A percentile compares a stretch with the other conserved stretches of the same genome.
phyloP scores from a whole-genome alignment of 2,113 vertebrate species.

The Hemicordylus capensis region DNA sequence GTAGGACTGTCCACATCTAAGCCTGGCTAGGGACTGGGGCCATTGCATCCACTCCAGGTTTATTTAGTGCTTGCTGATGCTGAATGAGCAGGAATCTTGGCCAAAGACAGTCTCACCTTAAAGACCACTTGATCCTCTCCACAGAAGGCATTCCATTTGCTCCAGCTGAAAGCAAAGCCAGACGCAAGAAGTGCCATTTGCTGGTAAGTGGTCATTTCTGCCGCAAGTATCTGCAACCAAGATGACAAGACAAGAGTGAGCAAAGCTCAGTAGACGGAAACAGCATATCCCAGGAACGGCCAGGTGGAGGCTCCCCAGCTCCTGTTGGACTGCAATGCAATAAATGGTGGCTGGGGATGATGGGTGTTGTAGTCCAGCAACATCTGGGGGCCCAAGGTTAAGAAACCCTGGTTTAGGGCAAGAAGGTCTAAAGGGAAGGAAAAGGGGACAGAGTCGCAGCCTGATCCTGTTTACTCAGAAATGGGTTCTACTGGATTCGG shows the following conservation, averaged over 20 bases:
- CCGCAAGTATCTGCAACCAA: slow-evolving; percentile 72
- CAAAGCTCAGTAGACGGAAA: not conserved
- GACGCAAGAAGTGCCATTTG: slow-evolving; percentile 88
- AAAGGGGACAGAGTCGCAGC: not conserved
- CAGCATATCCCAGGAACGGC: too few species aligned
- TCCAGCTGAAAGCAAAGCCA: slow-evolving; percentile 86
- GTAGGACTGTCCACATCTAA: not conserved
- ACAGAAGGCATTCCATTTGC: slow-evolving; percentile 87
- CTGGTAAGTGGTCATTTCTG: slow-evolving; percentile 82
- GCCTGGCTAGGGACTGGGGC: not conserved
- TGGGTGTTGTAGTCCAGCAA: too few species aligned
- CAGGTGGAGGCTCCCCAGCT: too few species aligned
- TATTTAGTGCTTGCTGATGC: not conserved
- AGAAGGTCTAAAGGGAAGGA: not conserved
- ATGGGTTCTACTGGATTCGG: too few species aligned
- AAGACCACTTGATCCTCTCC: slow-evolving; percentile 78
- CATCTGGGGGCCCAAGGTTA: too few species aligned
- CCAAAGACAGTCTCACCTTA: slow-evolving; percentile 74
- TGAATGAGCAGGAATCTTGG: not conserved
- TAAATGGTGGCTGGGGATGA: too few species aligned
- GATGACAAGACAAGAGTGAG: not conserved
- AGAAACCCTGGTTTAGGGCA: too few species aligned
- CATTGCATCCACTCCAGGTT: not conserved
- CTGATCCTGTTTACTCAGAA: not conserved
- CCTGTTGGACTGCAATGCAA: too few species aligned